phyloP scores from a whole-genome alignment of 2,888 invertebrate genomes.

The Salpingus planirostris region DNA sequence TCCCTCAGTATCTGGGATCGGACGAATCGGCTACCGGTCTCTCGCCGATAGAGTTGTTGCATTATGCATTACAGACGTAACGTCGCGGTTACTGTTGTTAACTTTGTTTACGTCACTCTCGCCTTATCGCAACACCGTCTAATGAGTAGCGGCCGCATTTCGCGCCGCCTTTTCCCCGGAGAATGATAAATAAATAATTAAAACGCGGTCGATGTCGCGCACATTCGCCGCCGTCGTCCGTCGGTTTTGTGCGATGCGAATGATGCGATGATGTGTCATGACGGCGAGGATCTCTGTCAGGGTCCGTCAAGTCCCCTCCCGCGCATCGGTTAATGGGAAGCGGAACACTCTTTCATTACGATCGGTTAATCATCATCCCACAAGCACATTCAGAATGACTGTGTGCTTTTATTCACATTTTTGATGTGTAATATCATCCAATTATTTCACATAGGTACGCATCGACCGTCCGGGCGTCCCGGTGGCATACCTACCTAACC shows the following conservation, averaged over 20 bases:
- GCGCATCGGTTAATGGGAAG: constrained; percentile 12
- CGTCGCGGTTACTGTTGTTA: constrained; percentile 16
- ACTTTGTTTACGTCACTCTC: constrained; percentile 17
- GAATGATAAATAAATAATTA: constrained; percentile 6
- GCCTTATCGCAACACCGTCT: constrained; percentile 16
- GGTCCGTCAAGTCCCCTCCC: constrained; percentile 6
- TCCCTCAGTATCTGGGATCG: constrained; percentile 18
- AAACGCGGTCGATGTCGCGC: not conserved
- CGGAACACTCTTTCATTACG: constrained; percentile 24
- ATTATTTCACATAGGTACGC: constrained; percentile 22
- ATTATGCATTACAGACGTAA: constrained; percentile 20
- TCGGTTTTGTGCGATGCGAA: constrained; percentile 4
- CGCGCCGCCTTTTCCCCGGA: no score
- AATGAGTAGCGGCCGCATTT: constrained; percentile 7
- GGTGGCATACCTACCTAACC: no score
- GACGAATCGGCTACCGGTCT: constrained; percentile 11
- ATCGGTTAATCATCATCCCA: constrained; percentile 23
- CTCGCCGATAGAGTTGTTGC: constrained; percentile 19
- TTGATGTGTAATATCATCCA: constrained; percentile 27
- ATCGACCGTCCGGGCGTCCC: no score
- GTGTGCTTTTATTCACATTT: constrained; percentile 23
- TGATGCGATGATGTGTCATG: constrained; percentile 5
- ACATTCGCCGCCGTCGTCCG: constrained; percentile 2
- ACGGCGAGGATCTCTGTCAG: constrained; percentile 3
- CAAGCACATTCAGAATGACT: constrained; percentile 25